phyloP scores from a whole-genome alignment of 2,888 invertebrate species.

The Pristionchus arcanus region DNA sequence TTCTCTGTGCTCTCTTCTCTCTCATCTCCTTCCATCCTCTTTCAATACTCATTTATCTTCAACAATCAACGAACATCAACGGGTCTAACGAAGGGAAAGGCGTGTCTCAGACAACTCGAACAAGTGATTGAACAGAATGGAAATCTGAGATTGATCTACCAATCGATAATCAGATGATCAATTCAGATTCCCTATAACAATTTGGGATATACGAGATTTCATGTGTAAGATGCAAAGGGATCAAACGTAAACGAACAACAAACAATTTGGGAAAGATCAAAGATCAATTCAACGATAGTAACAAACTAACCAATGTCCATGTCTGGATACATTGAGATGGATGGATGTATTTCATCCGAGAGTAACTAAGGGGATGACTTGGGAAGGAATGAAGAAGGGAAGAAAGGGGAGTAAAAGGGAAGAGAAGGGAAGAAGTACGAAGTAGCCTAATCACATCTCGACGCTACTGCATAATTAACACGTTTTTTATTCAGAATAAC shows the following conservation, averaged over 20 bases:
- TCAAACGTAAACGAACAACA: conserved; percentile 36
- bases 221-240: neutral
- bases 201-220: neutral
- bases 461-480: conserved; percentile 41
- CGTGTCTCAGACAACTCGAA: conserved; percentile 37
- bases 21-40: conserved; percentile 19
- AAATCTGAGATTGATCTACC: neutral
- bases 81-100: neutral
- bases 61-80: conserved; percentile 50
- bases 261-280: conserved; percentile 10
- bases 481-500: neutral
- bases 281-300: conserved; percentile 12
- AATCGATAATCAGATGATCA: conserved; percentile 20
- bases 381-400: neutral
- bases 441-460: conserved; percentile 32
- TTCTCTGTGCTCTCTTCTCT: conserved; percentile 6
- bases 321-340: neutral
- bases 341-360: neutral
- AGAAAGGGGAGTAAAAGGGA: neutral
- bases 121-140: neutral
- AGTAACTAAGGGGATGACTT: neutral
- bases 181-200: conserved; percentile 38
- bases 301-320: conserved; percentile 15
- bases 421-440: conserved; percentile 39
- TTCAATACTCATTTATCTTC: conserved; percentile 40